phyloP scores from a whole-genome alignment of 2,113 vertebrate species.

The Pithys albifrons region DNA sequence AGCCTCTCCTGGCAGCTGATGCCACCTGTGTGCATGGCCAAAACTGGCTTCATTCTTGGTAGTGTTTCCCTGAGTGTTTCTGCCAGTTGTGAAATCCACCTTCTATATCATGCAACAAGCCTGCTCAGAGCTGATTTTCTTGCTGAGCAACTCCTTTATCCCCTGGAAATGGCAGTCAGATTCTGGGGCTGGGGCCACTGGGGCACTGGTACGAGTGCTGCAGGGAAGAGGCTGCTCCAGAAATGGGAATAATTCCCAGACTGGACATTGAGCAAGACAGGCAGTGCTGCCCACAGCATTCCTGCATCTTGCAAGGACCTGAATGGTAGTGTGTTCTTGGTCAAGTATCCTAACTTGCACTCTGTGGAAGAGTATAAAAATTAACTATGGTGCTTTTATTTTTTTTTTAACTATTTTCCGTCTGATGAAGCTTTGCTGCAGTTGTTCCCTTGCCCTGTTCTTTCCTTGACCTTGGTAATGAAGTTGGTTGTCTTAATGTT shows the following conservation, averaged over 20 bases:
- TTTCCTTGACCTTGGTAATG: background rate
- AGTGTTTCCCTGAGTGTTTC: background rate
- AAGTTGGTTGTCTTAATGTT: background rate
- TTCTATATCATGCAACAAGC: background rate
- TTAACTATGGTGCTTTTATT: background rate
- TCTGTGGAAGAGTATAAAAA: background rate
- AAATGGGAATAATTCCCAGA: background rate
- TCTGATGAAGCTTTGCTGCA: background rate
- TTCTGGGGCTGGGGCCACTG: background rate
- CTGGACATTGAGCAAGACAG: background rate
- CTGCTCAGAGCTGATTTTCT: background rate
- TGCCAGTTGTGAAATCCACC: slow-evolving; percentile 1
- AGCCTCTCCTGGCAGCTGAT: background rate
- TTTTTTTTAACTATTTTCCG: background rate
- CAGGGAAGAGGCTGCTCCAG: background rate
- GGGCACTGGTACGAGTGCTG: fast-evolving
- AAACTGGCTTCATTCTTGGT: background rate
- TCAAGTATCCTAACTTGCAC: background rate
- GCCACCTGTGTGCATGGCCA: background rate
- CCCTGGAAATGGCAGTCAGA: background rate
- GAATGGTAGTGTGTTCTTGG: background rate
- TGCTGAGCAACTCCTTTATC: background rate
- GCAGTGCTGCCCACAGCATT: background rate
- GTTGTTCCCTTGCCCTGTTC: background rate
- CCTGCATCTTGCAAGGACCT: background rate